Conservation (phyloP, 2,797 vertebrate species). For the Selene dorsalis region DNA sequence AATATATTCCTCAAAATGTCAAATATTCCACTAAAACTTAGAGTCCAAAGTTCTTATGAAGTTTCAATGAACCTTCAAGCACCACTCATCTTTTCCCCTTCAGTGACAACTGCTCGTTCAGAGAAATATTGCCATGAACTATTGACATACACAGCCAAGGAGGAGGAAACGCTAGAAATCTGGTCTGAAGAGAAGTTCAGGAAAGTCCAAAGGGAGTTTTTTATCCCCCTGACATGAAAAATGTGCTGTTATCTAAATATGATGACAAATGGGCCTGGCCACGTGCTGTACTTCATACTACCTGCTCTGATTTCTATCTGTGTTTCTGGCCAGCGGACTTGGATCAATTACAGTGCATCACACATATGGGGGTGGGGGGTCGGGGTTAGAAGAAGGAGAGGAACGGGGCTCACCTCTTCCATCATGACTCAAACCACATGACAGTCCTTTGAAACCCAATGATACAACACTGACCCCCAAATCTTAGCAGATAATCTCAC, state of each 20-base stretch:
- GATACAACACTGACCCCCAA: slow-evolving; percentile 61
- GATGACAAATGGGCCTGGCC: slow-evolving; percentile 64
- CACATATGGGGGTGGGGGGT: slow-evolving; percentile 19
- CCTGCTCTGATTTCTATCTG: slow-evolving; percentile 70
- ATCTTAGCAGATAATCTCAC: slow-evolving; percentile 74
- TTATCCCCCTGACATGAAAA: slow-evolving; percentile 56
- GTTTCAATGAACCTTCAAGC: slow-evolving; percentile 17
- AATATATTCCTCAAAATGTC: background rate
- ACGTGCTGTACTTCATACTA: slow-evolving; percentile 56
- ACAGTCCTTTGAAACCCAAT: slow-evolving; percentile 77
- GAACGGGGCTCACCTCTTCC: slow-evolving; percentile 70
- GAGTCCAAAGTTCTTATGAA: background rate
- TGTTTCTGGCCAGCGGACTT: slow-evolving; percentile 57
- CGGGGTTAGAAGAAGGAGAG: slow-evolving; percentile 4
- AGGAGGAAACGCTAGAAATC: slow-evolving; percentile 35
- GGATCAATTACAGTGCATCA: slow-evolving; percentile 62
- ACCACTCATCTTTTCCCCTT: slow-evolving; percentile 13
- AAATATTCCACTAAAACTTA: background rate
- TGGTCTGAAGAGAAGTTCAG: slow-evolving; percentile 44
- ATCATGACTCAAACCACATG: slow-evolving; percentile 61
- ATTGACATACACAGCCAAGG: slow-evolving; percentile 18
- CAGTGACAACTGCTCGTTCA: slow-evolving; percentile 21
- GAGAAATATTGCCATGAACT: slow-evolving; percentile 16
- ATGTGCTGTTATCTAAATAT: slow-evolving; percentile 68
- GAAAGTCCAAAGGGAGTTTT: slow-evolving; percentile 41